These are phyloP conservation scores for Dione vanillae DNA, from an alignment of 2,888 invertebrate species.

Conservation along the genomic window DNA sequence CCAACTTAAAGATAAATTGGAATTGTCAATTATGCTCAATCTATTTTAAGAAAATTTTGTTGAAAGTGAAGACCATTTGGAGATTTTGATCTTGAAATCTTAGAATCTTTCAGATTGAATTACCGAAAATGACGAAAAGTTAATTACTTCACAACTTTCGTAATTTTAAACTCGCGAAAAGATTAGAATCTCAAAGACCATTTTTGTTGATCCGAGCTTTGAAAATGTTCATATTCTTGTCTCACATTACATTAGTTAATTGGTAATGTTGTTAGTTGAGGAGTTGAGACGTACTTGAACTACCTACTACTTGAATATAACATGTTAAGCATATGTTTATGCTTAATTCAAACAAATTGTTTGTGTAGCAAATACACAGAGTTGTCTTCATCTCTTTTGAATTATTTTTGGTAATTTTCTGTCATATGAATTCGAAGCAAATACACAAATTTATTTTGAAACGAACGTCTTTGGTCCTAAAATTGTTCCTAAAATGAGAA, in stretches of 20 bases:
- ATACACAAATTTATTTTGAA: too few species aligned
- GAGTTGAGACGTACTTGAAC: background rate
- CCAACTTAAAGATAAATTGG: background rate
- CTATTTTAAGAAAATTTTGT: background rate
- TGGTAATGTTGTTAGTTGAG: background rate
- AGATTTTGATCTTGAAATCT: conserved; percentile 1
- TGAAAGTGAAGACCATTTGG: conserved; percentile 11
- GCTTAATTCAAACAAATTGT: conserved; percentile 3
- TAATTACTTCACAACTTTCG: conserved; percentile 21
- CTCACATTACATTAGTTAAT: conserved; percentile 7
- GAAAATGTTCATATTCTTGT: background rate
- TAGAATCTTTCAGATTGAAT: conserved; percentile 16
- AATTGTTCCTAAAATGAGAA: too few species aligned
- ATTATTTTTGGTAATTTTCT: too few species aligned
- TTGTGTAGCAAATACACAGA: background rate
- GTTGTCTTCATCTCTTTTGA: background rate
- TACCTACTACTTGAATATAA: background rate
- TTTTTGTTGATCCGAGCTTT: background rate
- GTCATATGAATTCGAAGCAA: too few species aligned
- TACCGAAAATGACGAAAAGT: conserved; percentile 22
- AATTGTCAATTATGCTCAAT: conserved; percentile 12
- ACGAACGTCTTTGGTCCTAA: too few species aligned
- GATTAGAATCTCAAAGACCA: conserved; percentile 2
- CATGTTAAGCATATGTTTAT: background rate
- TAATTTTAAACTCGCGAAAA: conserved; percentile 15